phyloP scores from a whole-genome alignment of 2,888 invertebrate species.

The Euclidia mi region DNA sequence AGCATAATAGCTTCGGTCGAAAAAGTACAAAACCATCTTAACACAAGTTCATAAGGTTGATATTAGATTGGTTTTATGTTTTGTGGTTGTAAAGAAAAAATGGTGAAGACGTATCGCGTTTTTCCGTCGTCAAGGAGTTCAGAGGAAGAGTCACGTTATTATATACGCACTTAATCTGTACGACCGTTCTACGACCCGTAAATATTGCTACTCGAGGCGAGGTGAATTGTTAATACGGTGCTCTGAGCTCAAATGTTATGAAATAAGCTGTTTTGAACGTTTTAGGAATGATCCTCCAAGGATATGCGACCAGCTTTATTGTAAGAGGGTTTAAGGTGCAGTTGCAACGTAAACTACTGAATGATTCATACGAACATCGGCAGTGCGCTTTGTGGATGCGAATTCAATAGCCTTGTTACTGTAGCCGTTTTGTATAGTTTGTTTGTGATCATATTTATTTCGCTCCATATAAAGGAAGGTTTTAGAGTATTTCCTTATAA shows the following conservation, averaged over 20 bases:
- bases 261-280: slow-evolving; percentile 46
- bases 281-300: slow-evolving; percentile 20
- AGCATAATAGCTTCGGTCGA: slow-evolving; percentile 12
- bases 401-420: slow-evolving; percentile 47
- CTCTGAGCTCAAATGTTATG: slow-evolving; percentile 45
- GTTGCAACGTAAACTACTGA: slow-evolving; percentile 57
- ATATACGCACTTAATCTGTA: slow-evolving; percentile 64
- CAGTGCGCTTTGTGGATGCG: slow-evolving; percentile 46
- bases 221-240: slow-evolving; percentile 58
- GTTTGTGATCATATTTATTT: slow-evolving; percentile 29
- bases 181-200: slow-evolving; percentile 52
- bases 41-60: slow-evolving; percentile 47
- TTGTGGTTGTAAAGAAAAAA: slow-evolving; percentile 29
- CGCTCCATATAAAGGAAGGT: slow-evolving; percentile 2
- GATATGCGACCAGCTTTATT: slow-evolving; percentile 40
- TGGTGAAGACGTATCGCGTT: slow-evolving; percentile 64
- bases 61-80: slow-evolving; percentile 26
- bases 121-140: slow-evolving; percentile 55
- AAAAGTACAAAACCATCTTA: slow-evolving; percentile 9
- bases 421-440: slow-evolving; percentile 28
- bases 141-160: slow-evolving; percentile 56
- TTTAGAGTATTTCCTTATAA: not conserved
- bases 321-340: slow-evolving; percentile 40
- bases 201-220: slow-evolving; percentile 57
- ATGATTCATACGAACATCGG: slow-evolving; percentile 49